phyloP scores from a whole-genome alignment of 2,888 invertebrate species.

The Drosophila infuscata region DNA sequence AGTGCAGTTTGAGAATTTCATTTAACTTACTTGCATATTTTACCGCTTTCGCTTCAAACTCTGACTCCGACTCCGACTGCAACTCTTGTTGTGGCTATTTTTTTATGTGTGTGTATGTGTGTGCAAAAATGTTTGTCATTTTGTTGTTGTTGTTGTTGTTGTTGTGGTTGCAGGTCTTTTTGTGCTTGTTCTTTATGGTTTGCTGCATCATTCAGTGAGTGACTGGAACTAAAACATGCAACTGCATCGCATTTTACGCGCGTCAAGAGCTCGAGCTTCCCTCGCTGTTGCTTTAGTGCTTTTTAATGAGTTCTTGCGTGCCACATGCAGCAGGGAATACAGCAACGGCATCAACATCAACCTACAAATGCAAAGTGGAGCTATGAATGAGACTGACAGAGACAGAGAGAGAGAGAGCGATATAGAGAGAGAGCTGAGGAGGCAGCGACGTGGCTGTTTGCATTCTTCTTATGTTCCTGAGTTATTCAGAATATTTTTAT shows the following conservation, averaged over 20 bases:
- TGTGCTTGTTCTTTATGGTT: constrained; percentile 52
- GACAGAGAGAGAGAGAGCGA: background rate
- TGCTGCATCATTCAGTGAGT: constrained; percentile 59
- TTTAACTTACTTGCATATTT: constrained; percentile 39
- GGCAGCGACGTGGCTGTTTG: background rate
- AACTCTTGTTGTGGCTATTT: constrained; percentile 11
- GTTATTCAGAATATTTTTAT: constrained; percentile 58
- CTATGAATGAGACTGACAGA: background rate
- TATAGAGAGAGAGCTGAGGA: background rate
- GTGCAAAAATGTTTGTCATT: constrained; percentile 61
- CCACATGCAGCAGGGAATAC: constrained; percentile 66
- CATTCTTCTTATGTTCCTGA: constrained; percentile 36
- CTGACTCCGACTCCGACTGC: constrained; percentile 1
- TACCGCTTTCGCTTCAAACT: constrained; percentile 1
- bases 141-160: constrained; percentile 2
- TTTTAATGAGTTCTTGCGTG: constrained; percentile 74
- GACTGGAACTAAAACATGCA: constrained; percentile 43
- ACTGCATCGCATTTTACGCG: constrained; percentile 47
- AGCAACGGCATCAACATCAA: constrained; percentile 17
- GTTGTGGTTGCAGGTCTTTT: constrained; percentile 11
- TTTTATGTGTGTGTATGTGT: constrained; percentile 18
- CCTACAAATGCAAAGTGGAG: constrained; percentile 56
- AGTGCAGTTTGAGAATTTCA: constrained; percentile 38
- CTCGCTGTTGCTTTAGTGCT: constrained; percentile 51
- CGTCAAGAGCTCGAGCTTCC: constrained; percentile 32